Base-by-base conservation (phyloP, 2,797 vertebrate genomes). In the Xyrichtys novacula region DNA sequence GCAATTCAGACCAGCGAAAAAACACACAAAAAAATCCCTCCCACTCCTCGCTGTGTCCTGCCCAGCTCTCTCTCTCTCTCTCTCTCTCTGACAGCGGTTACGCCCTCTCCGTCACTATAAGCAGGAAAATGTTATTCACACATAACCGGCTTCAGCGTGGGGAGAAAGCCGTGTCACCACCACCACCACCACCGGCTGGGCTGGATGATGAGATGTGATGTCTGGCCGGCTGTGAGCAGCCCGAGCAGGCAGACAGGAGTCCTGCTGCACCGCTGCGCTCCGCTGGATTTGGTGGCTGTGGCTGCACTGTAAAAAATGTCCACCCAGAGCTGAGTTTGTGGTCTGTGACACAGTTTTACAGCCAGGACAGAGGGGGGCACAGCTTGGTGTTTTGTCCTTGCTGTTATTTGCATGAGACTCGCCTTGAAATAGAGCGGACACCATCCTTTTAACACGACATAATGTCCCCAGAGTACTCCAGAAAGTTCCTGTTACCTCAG, bases 261-360 rank as follows among this genome's bases (percentile, higher is more conserved):
- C 58, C 65, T 57, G 76, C 80, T 59, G 65, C 80, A 75, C 72
- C 43, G 74, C 60, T 66, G 56, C 49, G 58, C 78, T 72, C 53
- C 28, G 39, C 59, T 44, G 68, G 60, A 44, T 62, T 6, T 15
- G 55, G 46, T 38, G 68, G 31, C 43, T 49, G 25, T 1, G 20
- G 22, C 31, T 61, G 67, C 84, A 14, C 76, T 75, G 71, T 52
- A 59, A 75, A 71, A 53, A 48, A 53, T 63, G 19, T 57, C 62
- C 49, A 32, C 57, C 53, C 55, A 43, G 40, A 43, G 12, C 26
- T 28, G 32, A 34, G 3, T 60, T 4, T 31, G 42, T 25, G 20
- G 19, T 16, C n/a, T 32, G 26, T 39, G 53, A 31, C 26, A 50
- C 43, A 17, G 63, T 34, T 60, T 73, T 48, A 52, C 58, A 77